These are phyloP conservation scores for Leptobrachium leishanense DNA, from an alignment of 2,113 vertebrate genomes.

Conservation along the genomic window DNA sequence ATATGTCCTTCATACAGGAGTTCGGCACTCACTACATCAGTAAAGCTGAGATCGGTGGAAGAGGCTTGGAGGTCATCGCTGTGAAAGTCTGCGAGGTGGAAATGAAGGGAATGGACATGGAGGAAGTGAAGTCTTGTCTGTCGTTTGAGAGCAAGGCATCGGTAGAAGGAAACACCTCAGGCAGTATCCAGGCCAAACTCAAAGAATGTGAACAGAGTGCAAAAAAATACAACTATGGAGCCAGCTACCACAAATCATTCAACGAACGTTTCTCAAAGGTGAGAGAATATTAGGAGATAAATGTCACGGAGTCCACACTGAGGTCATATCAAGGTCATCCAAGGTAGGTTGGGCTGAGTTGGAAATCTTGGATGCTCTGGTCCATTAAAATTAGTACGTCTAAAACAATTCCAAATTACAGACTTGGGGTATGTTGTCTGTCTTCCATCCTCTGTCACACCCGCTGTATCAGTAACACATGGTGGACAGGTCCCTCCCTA, in stretches of 20 bases:
- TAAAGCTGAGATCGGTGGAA: constrained; percentile 73
- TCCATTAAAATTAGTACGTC: no score
- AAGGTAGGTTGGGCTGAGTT: no score
- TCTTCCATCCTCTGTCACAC: no score
- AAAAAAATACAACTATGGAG: constrained; percentile 46
- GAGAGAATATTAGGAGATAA: accelerated
- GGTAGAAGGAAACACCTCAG: not conserved
- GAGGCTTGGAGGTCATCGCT: constrained; percentile 70
- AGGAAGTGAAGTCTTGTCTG: constrained; percentile 74
- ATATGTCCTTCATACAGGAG: constrained; percentile 51
- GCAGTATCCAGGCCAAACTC: constrained; percentile 51
- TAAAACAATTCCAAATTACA: no score
- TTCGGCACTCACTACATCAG: constrained; percentile 64
- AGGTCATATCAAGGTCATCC: no score
- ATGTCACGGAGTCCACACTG: no score
- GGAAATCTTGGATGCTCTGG: no score
- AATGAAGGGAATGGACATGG: constrained; percentile 63
- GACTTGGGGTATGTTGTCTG: no score
- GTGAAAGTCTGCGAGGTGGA: constrained; percentile 71
- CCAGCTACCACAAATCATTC: constrained; percentile 71
- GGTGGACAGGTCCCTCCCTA: no score
- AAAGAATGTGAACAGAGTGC: constrained; percentile 56
- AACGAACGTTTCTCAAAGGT: constrained; percentile 62
- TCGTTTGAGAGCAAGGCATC: constrained; percentile 51
- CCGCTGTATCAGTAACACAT: no score